Conservation (phyloP, 2,888 invertebrate genomes). For the Heliconius ismenius region DNA sequence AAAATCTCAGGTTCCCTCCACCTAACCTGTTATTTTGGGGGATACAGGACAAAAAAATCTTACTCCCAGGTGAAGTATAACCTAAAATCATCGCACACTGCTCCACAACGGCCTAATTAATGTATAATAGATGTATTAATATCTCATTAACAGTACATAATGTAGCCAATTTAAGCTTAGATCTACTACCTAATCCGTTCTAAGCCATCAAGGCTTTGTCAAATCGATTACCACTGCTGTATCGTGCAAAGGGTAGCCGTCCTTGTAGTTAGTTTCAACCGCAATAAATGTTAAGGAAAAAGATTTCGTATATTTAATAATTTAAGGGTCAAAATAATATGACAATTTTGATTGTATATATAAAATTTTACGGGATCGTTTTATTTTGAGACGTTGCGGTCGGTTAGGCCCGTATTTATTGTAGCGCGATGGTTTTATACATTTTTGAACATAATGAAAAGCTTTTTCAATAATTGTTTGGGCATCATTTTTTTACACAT, state of each 20-base stretch:
- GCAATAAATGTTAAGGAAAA: not conserved
- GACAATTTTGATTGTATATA: slow-evolving; percentile 23
- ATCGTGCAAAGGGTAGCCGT: slow-evolving; percentile 27
- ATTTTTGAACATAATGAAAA: slow-evolving; percentile 32
- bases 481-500: no score
- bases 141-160: not conserved
- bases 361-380: slow-evolving; percentile 51
- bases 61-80: not conserved
- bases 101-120: not conserved
- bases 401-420: slow-evolving; percentile 47
- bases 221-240: slow-evolving; percentile 38
- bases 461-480: slow-evolving; percentile 10
- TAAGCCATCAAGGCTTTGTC: slow-evolving; percentile 32
- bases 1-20: no score
- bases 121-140: not conserved
- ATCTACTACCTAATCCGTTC: slow-evolving; percentile 21
- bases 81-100: not conserved
- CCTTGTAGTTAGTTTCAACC: slow-evolving; percentile 18
- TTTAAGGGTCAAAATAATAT: slow-evolving; percentile 13
- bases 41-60: no score
- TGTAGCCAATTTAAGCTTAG: not conserved
- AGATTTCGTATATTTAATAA: not conserved
- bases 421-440: slow-evolving; percentile 38
- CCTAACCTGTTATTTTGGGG: no score
- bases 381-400: slow-evolving; percentile 57